A percentile compares a stretch with the other conserved stretches of the same genome.
Evolutionary conservation across 2,113 vertebrate species (phyloP).

Genomic region (Stictonetta naevosa): DNA sequence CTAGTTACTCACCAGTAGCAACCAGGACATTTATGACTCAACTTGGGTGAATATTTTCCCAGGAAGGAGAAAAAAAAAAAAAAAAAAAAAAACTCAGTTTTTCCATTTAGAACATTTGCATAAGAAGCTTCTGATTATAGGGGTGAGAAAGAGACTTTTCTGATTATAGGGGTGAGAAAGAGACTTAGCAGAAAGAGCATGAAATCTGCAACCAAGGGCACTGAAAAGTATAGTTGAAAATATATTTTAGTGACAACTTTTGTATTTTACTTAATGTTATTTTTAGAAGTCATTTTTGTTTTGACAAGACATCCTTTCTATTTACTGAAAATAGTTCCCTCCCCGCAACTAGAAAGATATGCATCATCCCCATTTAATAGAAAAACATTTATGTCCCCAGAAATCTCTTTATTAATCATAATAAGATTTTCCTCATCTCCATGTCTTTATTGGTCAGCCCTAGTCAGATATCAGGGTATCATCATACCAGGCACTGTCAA

Average conservation of each 20-base stretch:
- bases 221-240: neutral
- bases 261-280: neutral
- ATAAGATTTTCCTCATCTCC: neutral
- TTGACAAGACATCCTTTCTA: neutral
- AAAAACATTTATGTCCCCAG: neutral
- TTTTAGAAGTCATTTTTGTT: neutral
- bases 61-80: neutral
- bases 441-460: neutral
- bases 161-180: neutral
- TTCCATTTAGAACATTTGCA: neutral
- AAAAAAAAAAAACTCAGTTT: neutral
- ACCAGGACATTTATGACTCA: neutral
- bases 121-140: neutral
- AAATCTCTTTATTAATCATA: neutral
- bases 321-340: neutral
- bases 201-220: neutral
- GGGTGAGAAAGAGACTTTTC: neutral
- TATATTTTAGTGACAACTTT: neutral
- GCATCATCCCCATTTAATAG: neutral
- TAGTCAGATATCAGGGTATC: neutral
- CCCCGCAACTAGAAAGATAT: neutral
- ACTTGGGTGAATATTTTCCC: neutral
- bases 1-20: neutral
- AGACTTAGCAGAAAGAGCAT: neutral
- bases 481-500: neutral